Base-by-base conservation (phyloP, 2,888 invertebrate genomes). In the Pimpla rufipes region DNA sequence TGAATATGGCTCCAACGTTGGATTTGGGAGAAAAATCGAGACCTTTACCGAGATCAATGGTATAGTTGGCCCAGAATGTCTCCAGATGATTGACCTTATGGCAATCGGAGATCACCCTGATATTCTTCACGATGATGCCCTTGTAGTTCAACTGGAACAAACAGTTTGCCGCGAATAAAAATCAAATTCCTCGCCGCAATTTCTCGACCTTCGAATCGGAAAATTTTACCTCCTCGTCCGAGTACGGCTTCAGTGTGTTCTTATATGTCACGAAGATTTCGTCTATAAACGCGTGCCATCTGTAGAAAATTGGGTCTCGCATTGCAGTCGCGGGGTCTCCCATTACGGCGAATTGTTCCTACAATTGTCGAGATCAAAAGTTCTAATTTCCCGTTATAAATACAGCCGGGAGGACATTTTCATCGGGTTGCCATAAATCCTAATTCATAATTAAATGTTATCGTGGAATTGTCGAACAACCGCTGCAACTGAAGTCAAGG, bases 301-400 rank as follows among this genome's bases (percentile, higher is more conserved):
- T 95, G 94, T 97, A 98, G 94, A 98, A 98, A 18, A 96, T 93
- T 0, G 98, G 97, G 93, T 98, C 98, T 2, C 97, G 94, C 97
- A 98, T 97, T 0, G 97, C 97, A 0, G 97, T 97, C 0, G 97
- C 95, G 0, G 96, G 95, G 90, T 97, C 97, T 0, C 97, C 97
- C 95, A 98, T 97, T 37, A 97, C 96, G 55, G 96, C 96, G 88
- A 96, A 96, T 64, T 95, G 95, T 93, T 97, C 97, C 96, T 97
- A 90, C 3, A 59, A 18, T 59, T n/a, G 2, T 13, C 7, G 3
- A 0, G 59, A 87, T 77, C 62, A 42, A 47, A 35, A 13, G 45
- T 13, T 5, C 21, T 5, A 11, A 42, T 40, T 35, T 21, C n/a
- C 2, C 1, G 7, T 29, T 18, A 23, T 18, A 23, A 13, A n/a